These are phyloP conservation scores for Pristionchus arcanus DNA, from an alignment of 2,888 invertebrate genomes.

Conservation along the genomic window DNA sequence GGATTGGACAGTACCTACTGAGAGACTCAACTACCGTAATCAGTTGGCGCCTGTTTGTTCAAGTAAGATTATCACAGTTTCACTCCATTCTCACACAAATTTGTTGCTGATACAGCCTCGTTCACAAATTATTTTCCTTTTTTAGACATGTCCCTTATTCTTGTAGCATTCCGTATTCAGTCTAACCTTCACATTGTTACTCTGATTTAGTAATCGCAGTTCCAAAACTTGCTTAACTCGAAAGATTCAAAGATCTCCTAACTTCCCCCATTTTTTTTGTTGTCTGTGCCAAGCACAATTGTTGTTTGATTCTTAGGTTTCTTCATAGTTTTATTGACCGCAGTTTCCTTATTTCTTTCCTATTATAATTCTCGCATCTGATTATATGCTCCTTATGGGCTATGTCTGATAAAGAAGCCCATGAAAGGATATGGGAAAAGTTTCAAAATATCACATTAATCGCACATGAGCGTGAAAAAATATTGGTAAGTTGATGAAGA, in stretches of 20 bases:
- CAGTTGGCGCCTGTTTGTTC: neutral
- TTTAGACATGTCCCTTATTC: neutral
- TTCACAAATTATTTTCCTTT: neutral
- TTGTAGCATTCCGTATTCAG: neutral
- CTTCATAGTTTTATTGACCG: too few relatives aligned
- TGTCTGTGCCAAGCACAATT: neutral
- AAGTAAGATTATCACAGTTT: neutral
- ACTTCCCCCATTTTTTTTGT: neutral
- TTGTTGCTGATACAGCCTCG: neutral
- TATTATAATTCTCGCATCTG: too few relatives aligned
- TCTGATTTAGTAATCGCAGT: neutral
- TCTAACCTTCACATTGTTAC: neutral
- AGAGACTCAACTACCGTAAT: neutral
- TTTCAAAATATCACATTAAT: too few relatives aligned
- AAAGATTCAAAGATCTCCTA: neutral
- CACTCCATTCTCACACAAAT: neutral
- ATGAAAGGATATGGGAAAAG: too few relatives aligned
- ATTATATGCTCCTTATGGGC: too few relatives aligned
- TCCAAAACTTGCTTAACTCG: neutral
- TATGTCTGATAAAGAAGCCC: too few relatives aligned
- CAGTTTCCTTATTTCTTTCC: too few relatives aligned
- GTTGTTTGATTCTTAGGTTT: neutral
- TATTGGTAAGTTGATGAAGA: too few relatives aligned
- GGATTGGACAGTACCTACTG: neutral
- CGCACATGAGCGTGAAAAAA: too few relatives aligned